A percentile compares a stretch with the other conserved stretches of the same genome.
Evolutionary conservation across 2,797 vertebrate species (phyloP).

Genomic region (Parambassis ranga): DNA sequence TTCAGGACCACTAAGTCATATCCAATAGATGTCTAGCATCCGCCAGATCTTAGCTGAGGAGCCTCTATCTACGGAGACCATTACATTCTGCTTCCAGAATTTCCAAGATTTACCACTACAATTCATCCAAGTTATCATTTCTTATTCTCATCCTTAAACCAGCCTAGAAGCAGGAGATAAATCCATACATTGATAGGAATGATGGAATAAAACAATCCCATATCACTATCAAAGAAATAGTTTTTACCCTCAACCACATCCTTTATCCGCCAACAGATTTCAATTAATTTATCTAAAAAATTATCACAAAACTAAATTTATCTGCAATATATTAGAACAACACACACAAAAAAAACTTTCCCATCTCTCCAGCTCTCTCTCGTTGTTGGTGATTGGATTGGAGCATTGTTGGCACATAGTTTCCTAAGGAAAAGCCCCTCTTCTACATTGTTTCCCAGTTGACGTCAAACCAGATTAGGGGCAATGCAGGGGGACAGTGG

Average conservation of each 20-base stretch:
- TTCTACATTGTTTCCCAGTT: constrained; percentile 49
- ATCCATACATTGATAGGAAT: background rate
- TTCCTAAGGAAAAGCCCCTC: constrained; percentile 62
- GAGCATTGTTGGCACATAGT: constrained; percentile 51
- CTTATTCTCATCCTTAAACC: background rate
- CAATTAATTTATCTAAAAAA: background rate
- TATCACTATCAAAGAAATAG: background rate
- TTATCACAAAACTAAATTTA: no score
- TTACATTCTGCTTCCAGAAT: constrained; percentile 12
- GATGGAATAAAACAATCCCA: background rate
- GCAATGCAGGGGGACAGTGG: constrained; percentile 47
- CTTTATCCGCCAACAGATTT: background rate
- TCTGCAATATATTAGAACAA: no score
- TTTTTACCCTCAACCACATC: no score
- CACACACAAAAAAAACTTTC: background rate
- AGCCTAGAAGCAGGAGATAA: background rate
- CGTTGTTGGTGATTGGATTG: constrained; percentile 16
- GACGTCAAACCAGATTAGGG: constrained; percentile 65
- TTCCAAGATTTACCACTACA: constrained; percentile 22
- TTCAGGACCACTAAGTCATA: constrained; percentile 54
- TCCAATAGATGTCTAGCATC: constrained; percentile 42
- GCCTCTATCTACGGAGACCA: constrained; percentile 17
- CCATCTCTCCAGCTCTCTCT: background rate
- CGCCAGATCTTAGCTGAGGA: constrained; percentile 22
- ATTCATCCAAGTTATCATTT: constrained; percentile 19